Evolutionary conservation across 1,140 invertebrate species (phyloP).

Genomic region (Leptopilina boulardi): DNA sequence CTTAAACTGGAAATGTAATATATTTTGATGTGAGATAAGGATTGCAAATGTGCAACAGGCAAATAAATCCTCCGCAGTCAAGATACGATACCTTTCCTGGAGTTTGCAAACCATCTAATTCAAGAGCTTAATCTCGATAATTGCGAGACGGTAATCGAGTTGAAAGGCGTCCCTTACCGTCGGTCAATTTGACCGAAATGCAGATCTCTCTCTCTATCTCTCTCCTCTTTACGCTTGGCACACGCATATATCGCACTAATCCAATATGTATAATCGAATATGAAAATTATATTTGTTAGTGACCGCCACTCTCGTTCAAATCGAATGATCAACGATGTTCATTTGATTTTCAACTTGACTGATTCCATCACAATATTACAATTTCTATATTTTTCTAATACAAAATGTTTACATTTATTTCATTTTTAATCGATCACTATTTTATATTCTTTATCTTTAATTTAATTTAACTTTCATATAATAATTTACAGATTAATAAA

Average conservation of each 20-base stretch:
- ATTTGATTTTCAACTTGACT: not conserved
- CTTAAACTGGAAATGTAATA: not conserved
- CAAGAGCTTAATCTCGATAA: not conserved
- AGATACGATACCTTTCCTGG: not conserved
- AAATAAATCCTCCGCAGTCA: constrained; percentile 14
- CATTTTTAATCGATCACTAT: no score
- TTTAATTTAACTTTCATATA: no score
- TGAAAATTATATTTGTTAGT: constrained; percentile 14
- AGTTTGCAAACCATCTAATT: constrained; percentile 23
- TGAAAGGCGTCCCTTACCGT: not conserved
- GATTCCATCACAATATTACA: not conserved
- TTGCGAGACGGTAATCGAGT: constrained; percentile 23
- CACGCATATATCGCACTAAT: not conserved
- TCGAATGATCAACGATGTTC: not conserved
- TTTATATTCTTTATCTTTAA: not conserved
- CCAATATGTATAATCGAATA: constrained; percentile 19
- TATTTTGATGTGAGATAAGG: not conserved
- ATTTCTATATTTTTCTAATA: not conserved
- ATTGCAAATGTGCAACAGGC: not conserved
- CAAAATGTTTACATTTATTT: no score
- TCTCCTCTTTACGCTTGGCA: no score
- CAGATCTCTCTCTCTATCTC: not conserved
- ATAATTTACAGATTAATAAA: no score
- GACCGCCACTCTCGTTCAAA: not conserved
- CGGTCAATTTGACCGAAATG: constrained; percentile 17